phyloP scores from a whole-genome alignment of 2,888 invertebrate species.

The Ophion costatus region DNA sequence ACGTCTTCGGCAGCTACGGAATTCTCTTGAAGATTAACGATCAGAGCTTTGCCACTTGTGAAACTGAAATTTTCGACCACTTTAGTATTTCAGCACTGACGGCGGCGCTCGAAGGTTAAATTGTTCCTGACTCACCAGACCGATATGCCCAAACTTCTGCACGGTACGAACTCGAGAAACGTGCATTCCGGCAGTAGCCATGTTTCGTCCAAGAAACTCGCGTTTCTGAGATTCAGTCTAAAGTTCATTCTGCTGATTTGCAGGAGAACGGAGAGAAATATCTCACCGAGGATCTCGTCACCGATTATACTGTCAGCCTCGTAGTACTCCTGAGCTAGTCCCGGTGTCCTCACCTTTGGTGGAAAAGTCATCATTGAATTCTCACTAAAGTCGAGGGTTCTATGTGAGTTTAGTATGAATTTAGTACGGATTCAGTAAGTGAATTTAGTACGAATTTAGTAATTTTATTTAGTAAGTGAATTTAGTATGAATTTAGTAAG shows the following conservation, averaged over 20 bases:
- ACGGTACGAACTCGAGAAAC: conserved; percentile 87
- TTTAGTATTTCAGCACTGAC: conserved; percentile 4
- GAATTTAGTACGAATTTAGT: too few relatives aligned
- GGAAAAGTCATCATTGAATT: conserved; percentile 6
- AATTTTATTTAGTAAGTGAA: too few relatives aligned
- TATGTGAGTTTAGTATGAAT: background rate
- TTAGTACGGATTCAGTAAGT: too few relatives aligned
- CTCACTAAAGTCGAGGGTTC: too few relatives aligned
- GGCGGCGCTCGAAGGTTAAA: background rate
- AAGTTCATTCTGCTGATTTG: conserved; percentile 85
- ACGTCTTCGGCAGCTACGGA: conserved; percentile 88
- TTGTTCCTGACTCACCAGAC: conserved; percentile 83
- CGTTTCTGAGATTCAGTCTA: conserved; percentile 85
- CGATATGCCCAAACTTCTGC: conserved; percentile 86
- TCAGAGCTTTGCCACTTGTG: conserved; percentile 86
- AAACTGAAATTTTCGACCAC: conserved; percentile 83
- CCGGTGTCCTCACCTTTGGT: conserved; percentile 75
- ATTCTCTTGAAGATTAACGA: conserved; percentile 85
- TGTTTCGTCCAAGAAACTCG: conserved; percentile 87
- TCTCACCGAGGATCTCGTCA: conserved; percentile 87
- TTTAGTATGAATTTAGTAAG: too few relatives aligned
- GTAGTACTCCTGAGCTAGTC: conserved; percentile 78
- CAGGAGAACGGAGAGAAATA: conserved; percentile 85
- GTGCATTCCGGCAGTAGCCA: conserved; percentile 86
- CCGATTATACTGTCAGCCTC: conserved; percentile 85